Evolutionary conservation across 2,888 invertebrate species (phyloP), one percentile per base, ranked within the genome.

Genomic region (Amorpha juglandis): DNA sequence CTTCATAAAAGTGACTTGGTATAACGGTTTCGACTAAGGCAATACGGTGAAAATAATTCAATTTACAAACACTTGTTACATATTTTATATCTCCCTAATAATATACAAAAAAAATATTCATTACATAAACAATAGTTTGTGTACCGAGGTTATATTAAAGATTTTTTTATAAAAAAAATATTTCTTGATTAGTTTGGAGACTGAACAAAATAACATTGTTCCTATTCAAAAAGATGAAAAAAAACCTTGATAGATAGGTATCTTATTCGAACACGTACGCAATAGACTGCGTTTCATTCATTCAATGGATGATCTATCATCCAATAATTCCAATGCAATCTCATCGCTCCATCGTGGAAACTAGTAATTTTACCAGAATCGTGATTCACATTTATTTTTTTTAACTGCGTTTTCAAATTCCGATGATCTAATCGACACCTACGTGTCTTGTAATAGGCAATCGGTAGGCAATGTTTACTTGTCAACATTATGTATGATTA

Each of bases 351-450:
- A 63, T 63, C 65, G 63, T 70, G 12, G 45, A 64, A 64, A n/a
- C 42, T 47, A 55, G 33, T 16, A 45, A 38, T 38, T 55, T 64
- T 53, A 64, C 27, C 11, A 62, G 68, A 70, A 65, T 70, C 69
- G 27, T 66, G 66, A 66, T 42, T 66, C 66, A 66, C 45, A 51
- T 66, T 65, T 3, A 27, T 27, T 68, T 69, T 63, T 67, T 69
- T 63, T 67, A 71, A 74, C 63, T 65, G 65, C 72, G 69, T 73
- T 74, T 71, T 73, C 72, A 69, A 80, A 78, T 74, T 73, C 21
- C 62, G 74, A 84, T 91, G 91, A 91, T 79, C 87, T 89, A 90
- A 91, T 84, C 86, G 73, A 79, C 86, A 75, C 89, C 89, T 82
- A 90, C 90, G 72, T 55, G 16, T 67, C 68, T 68, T 73, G 74